These are phyloP conservation scores for Yponomeuta evonymella DNA, from an alignment of 2,888 invertebrate genomes.

Conservation along the genomic window DNA sequence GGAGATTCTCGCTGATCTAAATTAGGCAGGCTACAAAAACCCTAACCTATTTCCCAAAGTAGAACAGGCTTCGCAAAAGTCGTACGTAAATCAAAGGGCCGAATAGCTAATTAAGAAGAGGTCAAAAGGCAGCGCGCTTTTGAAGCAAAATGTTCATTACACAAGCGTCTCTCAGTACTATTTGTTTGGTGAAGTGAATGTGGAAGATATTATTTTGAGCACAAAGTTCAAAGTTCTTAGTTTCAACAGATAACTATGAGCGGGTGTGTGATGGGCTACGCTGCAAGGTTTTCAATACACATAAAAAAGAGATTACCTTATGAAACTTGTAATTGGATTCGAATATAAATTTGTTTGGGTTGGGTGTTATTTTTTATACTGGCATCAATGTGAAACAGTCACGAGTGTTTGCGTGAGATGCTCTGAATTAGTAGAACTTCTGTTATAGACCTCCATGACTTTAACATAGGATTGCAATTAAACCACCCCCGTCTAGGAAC, in stretches of 20 bases:
- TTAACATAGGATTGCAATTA: constrained; percentile 11
- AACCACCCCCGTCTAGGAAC: neutral
- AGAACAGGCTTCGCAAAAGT: neutral
- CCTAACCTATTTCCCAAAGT: neutral
- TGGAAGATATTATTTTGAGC: no score
- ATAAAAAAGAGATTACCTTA: no score
- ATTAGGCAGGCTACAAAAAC: neutral
- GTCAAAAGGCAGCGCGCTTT: neutral
- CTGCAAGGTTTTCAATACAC: no score
- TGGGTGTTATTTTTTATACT: no score
- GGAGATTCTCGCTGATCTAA: neutral
- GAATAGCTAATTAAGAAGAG: neutral
- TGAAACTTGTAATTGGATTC: no score
- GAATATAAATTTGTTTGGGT: no score
- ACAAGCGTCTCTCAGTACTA: neutral
- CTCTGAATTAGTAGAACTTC: neutral
- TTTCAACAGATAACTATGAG: no score
- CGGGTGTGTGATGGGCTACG: no score
- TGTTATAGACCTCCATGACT: neutral
- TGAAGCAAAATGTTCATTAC: neutral
- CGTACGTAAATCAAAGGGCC: neutral
- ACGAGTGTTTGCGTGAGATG: neutral
- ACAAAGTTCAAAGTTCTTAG: no score
- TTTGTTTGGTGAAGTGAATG: no score
- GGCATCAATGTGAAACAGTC: no score